Evolutionary conservation across 2,888 invertebrate species (phyloP).

Genomic region (Drosophila aldrichi): DNA sequence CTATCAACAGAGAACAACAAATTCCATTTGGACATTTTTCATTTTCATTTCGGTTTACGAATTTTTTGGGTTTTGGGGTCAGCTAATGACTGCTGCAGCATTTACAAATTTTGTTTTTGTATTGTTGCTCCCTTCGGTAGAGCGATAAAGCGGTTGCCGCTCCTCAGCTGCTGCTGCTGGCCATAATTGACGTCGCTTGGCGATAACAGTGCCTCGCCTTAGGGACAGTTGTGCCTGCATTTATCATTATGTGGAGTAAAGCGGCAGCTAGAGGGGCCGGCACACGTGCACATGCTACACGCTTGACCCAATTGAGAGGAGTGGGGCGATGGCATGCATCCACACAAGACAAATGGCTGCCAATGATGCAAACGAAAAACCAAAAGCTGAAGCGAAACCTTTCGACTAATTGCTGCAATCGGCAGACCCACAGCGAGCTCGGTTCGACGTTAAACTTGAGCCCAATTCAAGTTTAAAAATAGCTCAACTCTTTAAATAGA

Average conservation of each 20-base stretch:
- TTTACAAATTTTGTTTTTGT: constrained; percentile 41
- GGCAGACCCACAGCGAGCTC: constrained; percentile 25
- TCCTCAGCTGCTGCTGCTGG: constrained; percentile 12
- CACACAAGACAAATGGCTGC: constrained; percentile 64
- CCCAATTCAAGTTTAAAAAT: constrained; percentile 36
- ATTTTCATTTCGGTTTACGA: constrained; percentile 31
- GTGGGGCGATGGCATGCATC: not conserved
- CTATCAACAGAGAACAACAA: constrained; percentile 31
- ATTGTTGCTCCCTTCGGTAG: constrained; percentile 20
- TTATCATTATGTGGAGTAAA: constrained; percentile 13
- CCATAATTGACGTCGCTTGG: constrained; percentile 46
- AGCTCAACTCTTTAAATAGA: constrained; percentile 40
- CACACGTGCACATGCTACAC: constrained; percentile 46
- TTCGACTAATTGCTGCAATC: constrained; percentile 69
- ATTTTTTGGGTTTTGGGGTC: constrained; percentile 71
- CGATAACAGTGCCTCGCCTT: constrained; percentile 43
- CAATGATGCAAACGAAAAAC: constrained; percentile 57
- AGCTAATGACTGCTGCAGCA: constrained; percentile 59
- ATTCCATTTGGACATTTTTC: constrained; percentile 50
- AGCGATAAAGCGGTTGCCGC: constrained; percentile 35
- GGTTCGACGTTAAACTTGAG: not conserved
- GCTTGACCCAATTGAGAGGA: constrained; percentile 63
- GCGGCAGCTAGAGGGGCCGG: not conserved
- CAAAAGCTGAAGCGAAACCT: constrained; percentile 25
- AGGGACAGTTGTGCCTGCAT: constrained; percentile 25